phyloP scores from a whole-genome alignment of 2,888 invertebrate genomes.

The Caenorhabditis auriculariae region DNA sequence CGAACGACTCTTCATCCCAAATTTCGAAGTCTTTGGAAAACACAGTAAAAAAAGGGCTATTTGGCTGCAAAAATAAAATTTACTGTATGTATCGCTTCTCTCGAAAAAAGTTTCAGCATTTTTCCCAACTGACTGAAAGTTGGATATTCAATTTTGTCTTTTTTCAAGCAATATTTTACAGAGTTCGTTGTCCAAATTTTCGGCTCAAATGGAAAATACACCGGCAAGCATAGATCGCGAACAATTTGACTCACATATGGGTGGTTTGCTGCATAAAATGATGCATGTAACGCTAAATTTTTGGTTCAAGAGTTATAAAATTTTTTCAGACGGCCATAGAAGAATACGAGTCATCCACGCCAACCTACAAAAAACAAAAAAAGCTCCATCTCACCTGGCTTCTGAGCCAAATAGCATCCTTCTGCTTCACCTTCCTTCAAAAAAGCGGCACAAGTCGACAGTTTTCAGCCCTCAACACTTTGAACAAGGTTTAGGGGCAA shows the following conservation, averaged over 20 bases:
- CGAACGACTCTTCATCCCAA: not conserved
- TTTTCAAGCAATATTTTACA: conserved; percentile 7
- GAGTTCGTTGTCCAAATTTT: conserved; percentile 49
- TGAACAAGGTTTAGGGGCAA: conserved; percentile 68
- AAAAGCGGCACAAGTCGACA: conserved; percentile 71
- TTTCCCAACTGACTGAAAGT: not conserved
- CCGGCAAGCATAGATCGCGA: conserved; percentile 59
- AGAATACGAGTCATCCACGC: conserved; percentile 60
- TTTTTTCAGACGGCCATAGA: conserved; percentile 65
- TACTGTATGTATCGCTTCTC: too few species aligned
- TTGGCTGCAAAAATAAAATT: too few species aligned
- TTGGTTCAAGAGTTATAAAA: not conserved
- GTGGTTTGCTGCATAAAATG: conserved; percentile 67
- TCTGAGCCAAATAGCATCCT: conserved; percentile 69
- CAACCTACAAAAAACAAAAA: conserved; percentile 51
- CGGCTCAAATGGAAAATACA: conserved; percentile 45
- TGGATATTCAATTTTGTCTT: not conserved
- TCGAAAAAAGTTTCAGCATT: not conserved
- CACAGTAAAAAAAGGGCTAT: too few species aligned
- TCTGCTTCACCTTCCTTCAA: conserved; percentile 68
- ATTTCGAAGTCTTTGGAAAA: too few species aligned
- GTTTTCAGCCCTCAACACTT: conserved; percentile 71
- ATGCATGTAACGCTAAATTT: conserved; percentile 64
- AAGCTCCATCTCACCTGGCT: conserved; percentile 65
- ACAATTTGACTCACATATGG: conserved; percentile 66